These are phyloP conservation scores for Macrophya alboannulata DNA, from an alignment of 2,888 invertebrate genomes.

Conservation along the genomic window DNA sequence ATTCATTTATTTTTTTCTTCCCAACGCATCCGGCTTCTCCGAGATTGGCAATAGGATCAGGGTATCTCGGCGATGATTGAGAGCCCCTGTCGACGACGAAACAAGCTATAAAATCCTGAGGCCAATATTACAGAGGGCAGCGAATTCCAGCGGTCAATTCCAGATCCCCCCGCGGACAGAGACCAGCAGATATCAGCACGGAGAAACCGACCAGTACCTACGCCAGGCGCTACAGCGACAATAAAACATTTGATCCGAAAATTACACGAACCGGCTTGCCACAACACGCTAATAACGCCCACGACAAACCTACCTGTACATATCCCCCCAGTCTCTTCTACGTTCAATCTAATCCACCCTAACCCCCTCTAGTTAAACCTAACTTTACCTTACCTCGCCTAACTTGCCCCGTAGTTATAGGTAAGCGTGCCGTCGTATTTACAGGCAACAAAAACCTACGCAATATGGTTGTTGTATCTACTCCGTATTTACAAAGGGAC, in stretches of 20 bases:
- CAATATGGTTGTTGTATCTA: constrained; percentile 38
- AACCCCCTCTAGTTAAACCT: constrained; percentile 16
- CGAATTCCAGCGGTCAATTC: constrained; percentile 68
- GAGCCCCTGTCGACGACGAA: constrained; percentile 64
- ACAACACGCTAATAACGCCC: constrained; percentile 58
- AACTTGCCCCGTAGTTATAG: constrained; percentile 35
- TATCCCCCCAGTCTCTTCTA: constrained; percentile 11
- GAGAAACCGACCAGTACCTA: constrained; percentile 56
- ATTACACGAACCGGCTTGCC: constrained; percentile 60
- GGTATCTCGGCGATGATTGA: constrained; percentile 58
- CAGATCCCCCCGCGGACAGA: constrained; percentile 54
- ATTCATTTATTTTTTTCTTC: not conserved
- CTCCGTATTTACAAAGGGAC: constrained; percentile 31
- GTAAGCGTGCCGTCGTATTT: constrained; percentile 38
- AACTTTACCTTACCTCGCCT: not conserved
- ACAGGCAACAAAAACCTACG: constrained; percentile 28
- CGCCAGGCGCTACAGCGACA: constrained; percentile 54
- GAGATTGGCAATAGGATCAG: constrained; percentile 9
- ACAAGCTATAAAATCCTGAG: constrained; percentile 68
- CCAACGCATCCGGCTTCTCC: not conserved
- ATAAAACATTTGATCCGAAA: constrained; percentile 66
- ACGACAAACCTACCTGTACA: constrained; percentile 54
- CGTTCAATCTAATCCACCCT: constrained; percentile 47
- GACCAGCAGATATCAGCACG: constrained; percentile 45
- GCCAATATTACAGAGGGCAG: constrained; percentile 66